Conservation (phyloP, 2,888 invertebrate species). For the Leucozona laternaria region DNA sequence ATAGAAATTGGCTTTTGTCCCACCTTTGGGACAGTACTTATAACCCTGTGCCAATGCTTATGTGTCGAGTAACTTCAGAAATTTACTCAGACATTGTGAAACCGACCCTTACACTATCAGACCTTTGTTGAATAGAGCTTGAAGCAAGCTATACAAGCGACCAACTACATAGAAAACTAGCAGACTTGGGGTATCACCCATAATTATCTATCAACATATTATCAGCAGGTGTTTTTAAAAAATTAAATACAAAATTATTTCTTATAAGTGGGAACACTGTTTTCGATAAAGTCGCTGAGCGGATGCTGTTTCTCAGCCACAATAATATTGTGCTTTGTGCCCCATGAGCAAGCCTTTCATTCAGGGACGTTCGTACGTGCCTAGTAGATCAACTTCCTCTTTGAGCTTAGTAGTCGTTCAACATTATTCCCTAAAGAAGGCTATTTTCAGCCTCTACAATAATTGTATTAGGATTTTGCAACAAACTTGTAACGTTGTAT, state of each 20-base stretch:
- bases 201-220: too few relatives aligned
- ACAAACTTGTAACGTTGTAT: constrained; percentile 8
- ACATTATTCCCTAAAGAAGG: background rate
- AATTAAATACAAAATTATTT: background rate
- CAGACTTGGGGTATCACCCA: too few relatives aligned
- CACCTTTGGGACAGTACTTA: too few relatives aligned
- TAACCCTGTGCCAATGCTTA: too few relatives aligned
- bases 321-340: constrained; percentile 23
- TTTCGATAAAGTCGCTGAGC: constrained; percentile 28
- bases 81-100: too few relatives aligned
- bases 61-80: too few relatives aligned
- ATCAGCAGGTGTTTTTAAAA: too few relatives aligned
- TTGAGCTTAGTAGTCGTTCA: background rate
- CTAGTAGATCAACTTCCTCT: background rate
- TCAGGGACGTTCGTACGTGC: constrained; percentile 29
- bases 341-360: constrained; percentile 39
- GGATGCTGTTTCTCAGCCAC: constrained; percentile 30
- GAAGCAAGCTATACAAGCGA: too few relatives aligned
- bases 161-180: too few relatives aligned
- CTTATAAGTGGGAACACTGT: background rate
- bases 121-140: too few relatives aligned
- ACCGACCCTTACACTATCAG: too few relatives aligned
- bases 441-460: background rate
- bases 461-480: background rate
- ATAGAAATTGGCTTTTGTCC: too few relatives aligned